phyloP scores from a whole-genome alignment of 2,797 vertebrate species.

The Xiphorhynchus erythropygius region DNA sequence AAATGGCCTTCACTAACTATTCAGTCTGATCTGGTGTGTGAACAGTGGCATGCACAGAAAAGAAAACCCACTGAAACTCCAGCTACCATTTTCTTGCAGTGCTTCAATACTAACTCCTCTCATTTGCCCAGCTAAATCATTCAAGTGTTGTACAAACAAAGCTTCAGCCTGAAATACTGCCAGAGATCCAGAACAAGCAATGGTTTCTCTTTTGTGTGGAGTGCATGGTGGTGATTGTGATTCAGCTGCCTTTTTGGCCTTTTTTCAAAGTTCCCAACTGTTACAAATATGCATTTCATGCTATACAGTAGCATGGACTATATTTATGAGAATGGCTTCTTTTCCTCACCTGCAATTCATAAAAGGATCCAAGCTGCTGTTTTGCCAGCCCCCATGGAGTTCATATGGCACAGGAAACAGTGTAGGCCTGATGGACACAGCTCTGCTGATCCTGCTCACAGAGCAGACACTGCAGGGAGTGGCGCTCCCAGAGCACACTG shows the following conservation, averaged over 20 bases:
- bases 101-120: neutral
- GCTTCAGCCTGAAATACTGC: neutral
- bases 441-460: neutral
- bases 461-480: accelerated
- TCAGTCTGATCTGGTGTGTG: neutral
- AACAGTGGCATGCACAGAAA: neutral
- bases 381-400: neutral
- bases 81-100: neutral
- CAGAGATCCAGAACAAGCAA: neutral
- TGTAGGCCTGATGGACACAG: neutral
- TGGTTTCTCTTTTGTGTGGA: neutral
- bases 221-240: neutral
- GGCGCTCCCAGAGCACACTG: neutral
- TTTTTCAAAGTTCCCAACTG: neutral
- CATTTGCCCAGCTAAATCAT: neutral
- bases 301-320: neutral
- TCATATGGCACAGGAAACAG: neutral
- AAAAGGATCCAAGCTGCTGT: neutral
- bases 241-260: neutral
- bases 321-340: neutral
- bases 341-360: neutral
- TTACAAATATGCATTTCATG: neutral
- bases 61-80: neutral
- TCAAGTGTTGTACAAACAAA: neutral
- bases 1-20: neutral